phyloP scores from a whole-genome alignment of 2,113 vertebrate genomes.

The Sula dactylatra region DNA sequence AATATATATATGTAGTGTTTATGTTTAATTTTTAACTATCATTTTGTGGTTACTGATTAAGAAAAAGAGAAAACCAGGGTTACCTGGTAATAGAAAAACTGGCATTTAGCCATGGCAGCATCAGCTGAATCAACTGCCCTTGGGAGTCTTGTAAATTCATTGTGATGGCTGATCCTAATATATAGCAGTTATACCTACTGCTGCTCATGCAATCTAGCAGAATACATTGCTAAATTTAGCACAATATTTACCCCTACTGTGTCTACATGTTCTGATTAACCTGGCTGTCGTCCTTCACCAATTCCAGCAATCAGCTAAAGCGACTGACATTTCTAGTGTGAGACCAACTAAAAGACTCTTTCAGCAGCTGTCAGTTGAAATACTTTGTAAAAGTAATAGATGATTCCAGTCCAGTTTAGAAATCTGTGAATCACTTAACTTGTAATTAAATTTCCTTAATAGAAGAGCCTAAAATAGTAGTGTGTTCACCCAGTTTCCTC shows the following conservation, averaged over 20 bases:
- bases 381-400: not conserved
- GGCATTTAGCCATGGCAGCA: not conserved
- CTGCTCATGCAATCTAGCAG: not conserved
- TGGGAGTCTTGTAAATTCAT: slow-evolving; percentile 8
- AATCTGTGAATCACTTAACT: not conserved
- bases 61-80: not conserved
- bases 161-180: not conserved
- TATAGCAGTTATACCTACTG: not conserved
- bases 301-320: slow-evolving; percentile 1
- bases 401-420: not conserved
- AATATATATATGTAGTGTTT: not conserved
- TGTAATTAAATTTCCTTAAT: not conserved
- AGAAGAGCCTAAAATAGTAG: not conserved
- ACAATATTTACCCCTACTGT: not conserved
- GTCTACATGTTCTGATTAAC: slow-evolving; percentile 17
- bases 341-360: not conserved
- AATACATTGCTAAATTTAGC: slow-evolving; percentile 53
- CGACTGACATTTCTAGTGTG: not conserved
- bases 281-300: not conserved
- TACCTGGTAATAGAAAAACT: not conserved
- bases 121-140: slow-evolving; percentile 4
- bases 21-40: not conserved
- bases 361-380: not conserved
- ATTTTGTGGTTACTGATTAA: not conserved
- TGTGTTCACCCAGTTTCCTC: not conserved